phyloP scores from a whole-genome alignment of 2,888 invertebrate species.

The Mythimna ferrago region DNA sequence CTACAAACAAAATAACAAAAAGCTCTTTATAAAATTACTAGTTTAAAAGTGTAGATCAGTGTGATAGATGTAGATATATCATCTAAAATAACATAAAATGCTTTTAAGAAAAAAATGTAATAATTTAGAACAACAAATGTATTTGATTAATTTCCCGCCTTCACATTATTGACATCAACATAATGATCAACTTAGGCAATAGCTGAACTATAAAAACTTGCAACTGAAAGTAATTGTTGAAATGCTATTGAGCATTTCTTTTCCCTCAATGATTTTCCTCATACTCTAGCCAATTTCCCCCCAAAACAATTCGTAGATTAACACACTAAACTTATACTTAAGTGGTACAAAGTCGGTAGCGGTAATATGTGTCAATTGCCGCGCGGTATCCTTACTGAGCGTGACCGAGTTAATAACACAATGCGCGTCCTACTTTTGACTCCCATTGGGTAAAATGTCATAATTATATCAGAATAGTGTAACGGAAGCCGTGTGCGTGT shows the following conservation, averaged over 20 bases:
- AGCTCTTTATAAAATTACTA: too few relatives aligned
- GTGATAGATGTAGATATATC: too few relatives aligned
- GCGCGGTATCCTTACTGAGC: conserved; percentile 69
- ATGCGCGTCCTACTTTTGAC: conserved; percentile 72
- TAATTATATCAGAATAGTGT: conserved; percentile 87
- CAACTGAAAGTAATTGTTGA: too few relatives aligned
- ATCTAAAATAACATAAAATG: too few relatives aligned
- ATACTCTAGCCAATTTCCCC: not conserved
- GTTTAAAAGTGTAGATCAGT: too few relatives aligned
- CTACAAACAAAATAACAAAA: too few relatives aligned
- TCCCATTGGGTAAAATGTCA: conserved; percentile 89
- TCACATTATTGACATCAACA: not conserved
- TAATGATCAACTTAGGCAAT: too few relatives aligned
- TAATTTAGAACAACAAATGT: too few relatives aligned
- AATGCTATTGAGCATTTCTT: too few relatives aligned
- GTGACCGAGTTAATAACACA: conserved; percentile 62
- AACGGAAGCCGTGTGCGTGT: conserved; percentile 85
- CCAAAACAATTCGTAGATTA: conserved; percentile 28
- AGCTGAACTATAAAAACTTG: too few relatives aligned
- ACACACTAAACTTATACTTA: conserved; percentile 53
- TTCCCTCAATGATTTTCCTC: not conserved
- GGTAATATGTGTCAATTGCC: conserved; percentile 70
- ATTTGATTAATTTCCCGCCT: too few relatives aligned
- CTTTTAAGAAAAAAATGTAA: too few relatives aligned
- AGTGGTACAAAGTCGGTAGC: conserved; percentile 55